Base-by-base conservation (phyloP, 2,888 invertebrate species). In the Hemistola chrysoprasaria region DNA sequence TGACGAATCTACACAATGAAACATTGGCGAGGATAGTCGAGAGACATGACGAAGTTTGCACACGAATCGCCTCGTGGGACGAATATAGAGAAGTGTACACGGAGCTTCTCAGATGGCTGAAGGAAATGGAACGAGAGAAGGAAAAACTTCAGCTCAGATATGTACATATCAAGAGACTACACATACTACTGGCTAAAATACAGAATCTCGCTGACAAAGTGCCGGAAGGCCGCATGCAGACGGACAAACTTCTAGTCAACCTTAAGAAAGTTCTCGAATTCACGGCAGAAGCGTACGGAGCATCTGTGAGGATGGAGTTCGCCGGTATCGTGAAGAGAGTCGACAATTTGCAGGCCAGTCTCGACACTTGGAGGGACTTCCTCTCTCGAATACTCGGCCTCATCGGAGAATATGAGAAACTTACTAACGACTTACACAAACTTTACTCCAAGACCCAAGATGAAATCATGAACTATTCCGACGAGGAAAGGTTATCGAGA, bases 1-100 rank as follows among this genome's bases (percentile, higher is more conserved):
- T 96, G 33, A 95, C 95, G 0, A 95, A 95, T 68, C 84, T 95
- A 5, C 96, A 96, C 77, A 95, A 96, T 69, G 95, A 95, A 71
- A 95, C 95, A 0, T 77, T 96, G 11, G 91, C 93, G 0, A 90
- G 92, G 53, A 95, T 97, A 43, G 93, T 94, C 69, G 94, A 95
- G 49, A 90, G 96, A 53, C 95, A 96, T 65, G 90, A 90, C 20
- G 93, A 94, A 59, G 93, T 96, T 6, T 92, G 93, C 53, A 90
- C 90, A 0, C 90, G 96, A 42, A 90, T 97, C 9, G 87, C 91
- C 1, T 90, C 93, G 0, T 97, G 97, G 97, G 94, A 95, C 55
- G 90, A 90, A 31, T 97, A 96, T 69, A 91, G 93, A 63, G 86
- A 90, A 46, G 92, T 94, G 40, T 92, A 95, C 69, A 92, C 91